A percentile compares a stretch with the other conserved stretches of the same genome.
Conservation (phyloP, 2,797 vertebrate genomes). For the Myripristis murdjan region DNA sequence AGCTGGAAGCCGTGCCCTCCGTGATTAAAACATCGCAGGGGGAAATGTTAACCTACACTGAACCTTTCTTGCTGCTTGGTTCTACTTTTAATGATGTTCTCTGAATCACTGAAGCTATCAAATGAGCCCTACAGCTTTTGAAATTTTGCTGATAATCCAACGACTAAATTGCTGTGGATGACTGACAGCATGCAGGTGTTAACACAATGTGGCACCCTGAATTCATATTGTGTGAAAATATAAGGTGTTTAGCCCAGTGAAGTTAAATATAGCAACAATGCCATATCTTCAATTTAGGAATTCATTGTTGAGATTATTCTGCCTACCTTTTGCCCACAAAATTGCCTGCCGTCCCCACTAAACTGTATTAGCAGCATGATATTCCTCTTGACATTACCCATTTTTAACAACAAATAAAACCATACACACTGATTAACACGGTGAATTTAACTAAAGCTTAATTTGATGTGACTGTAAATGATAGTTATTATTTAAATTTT, state of each 20-base stretch:
- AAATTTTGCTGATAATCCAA: background rate
- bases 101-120: background rate
- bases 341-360: no score
- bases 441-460: no score
- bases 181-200: background rate
- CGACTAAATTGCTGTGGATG: background rate
- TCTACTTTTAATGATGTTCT: no score
- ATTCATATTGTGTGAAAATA: background rate
- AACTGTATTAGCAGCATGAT: no score
- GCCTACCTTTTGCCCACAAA: no score
- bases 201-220: background rate
- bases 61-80: no score
- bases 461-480: no score
- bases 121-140: background rate
- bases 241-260: background rate
- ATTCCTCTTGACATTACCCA: background rate
- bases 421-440: background rate
- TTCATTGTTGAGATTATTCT: no score
- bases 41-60: no score
- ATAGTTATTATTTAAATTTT: no score
- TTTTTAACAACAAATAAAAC: slow-evolving; percentile 9
- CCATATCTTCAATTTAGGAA: background rate
- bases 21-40: no score
- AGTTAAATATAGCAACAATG: background rate
- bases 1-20: background rate